These are phyloP conservation scores for Tachina lurida DNA, from an alignment of 2,888 invertebrate genomes.

Conservation along the genomic window DNA sequence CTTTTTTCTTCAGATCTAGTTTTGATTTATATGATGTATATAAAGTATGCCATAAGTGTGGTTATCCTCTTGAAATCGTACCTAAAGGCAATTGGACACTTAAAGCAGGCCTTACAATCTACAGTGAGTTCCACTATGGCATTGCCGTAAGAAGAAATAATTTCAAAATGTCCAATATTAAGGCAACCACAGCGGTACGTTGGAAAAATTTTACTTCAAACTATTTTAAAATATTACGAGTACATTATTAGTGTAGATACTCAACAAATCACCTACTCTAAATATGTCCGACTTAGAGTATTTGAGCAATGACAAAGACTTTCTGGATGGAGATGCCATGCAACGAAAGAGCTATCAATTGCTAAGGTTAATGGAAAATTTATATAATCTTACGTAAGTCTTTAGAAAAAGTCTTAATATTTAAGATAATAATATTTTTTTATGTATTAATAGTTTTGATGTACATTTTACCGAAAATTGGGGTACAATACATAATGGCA, in stretches of 20 bases:
- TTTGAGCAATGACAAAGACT: constrained; percentile 72
- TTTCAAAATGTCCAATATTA: constrained; percentile 74
- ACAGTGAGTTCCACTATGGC: constrained; percentile 67
- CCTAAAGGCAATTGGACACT: constrained; percentile 77
- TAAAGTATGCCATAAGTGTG: constrained; percentile 73
- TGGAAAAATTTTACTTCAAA: neutral
- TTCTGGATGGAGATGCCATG: constrained; percentile 78
- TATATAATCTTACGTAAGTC: constrained; percentile 77
- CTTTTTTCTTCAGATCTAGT: constrained; percentile 54
- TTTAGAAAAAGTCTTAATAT: neutral
- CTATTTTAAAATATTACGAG: neutral
- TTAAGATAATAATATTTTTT: neutral
- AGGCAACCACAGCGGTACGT: constrained; percentile 75
- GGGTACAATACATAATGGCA: constrained; percentile 76
- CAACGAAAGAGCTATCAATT: constrained; percentile 79
- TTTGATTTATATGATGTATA: constrained; percentile 78
- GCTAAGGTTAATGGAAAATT: constrained; percentile 73
- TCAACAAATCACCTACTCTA: constrained; percentile 73
- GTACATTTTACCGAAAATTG: constrained; percentile 74
- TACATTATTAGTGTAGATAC: constrained; percentile 71
- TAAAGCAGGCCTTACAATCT: constrained; percentile 72
- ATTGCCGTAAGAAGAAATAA: constrained; percentile 76
- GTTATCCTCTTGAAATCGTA: constrained; percentile 71
- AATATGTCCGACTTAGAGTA: constrained; percentile 70
- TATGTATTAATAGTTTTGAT: constrained; percentile 72